phyloP scores from a whole-genome alignment of 2,888 invertebrate genomes.

The Machimus atricapillus region DNA sequence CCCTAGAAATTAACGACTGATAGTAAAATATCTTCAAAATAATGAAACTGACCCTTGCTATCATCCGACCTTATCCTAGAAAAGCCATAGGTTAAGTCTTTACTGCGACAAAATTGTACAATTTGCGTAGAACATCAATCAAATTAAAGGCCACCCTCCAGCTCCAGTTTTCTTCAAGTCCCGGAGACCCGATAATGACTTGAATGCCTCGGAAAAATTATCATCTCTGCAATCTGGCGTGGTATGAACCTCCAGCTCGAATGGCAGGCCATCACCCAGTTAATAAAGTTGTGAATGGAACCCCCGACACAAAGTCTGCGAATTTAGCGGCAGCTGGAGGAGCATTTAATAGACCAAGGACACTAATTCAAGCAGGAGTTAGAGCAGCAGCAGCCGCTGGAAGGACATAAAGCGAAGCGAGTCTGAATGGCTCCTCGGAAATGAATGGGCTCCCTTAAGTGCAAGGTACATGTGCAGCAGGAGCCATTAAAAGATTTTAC shows the following conservation, averaged over 20 bases:
- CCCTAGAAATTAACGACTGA: not conserved
- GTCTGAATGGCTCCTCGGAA: not conserved
- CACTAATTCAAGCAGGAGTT: not conserved
- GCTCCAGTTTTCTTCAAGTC: not conserved
- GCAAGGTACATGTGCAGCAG: not conserved
- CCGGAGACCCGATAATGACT: not conserved
- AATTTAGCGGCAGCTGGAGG: not conserved
- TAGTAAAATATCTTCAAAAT: not conserved
- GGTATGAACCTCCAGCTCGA: not conserved
- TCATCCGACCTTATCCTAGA: not conserved
- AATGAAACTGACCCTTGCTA: not conserved
- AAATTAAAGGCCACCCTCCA: not conserved
- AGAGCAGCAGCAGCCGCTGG: not conserved
- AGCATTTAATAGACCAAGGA: not conserved
- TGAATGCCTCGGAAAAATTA: not conserved
- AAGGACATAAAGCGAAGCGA: not conserved
- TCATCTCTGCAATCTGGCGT: not conserved
- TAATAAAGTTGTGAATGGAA: not conserved
- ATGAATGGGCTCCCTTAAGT: constrained; percentile 1
- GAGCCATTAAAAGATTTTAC: not conserved
- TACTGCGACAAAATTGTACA: not conserved
- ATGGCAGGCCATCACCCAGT: not conserved
- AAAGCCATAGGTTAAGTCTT: not conserved
- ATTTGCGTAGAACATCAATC: not conserved
- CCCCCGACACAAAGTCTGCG: not conserved